phyloP scores from a whole-genome alignment of 2,888 invertebrate genomes.

The Lottia gigantea region DNA sequence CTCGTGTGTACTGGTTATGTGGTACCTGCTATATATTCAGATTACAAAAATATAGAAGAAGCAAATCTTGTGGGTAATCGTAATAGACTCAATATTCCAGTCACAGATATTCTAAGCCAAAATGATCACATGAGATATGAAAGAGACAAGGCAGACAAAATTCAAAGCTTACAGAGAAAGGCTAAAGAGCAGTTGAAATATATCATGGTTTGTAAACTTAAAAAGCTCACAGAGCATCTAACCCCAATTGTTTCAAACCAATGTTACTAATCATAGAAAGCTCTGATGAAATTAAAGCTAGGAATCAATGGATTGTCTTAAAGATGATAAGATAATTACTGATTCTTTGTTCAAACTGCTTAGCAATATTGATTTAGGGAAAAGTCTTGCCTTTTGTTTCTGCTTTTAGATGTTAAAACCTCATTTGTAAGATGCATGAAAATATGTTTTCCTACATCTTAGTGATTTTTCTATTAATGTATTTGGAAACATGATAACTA shows the following conservation, averaged over 20 bases:
- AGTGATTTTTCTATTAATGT: too few relatives aligned
- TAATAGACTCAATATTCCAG: slow-evolving; percentile 2
- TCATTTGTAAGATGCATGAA: too few relatives aligned
- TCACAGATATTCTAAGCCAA: background rate
- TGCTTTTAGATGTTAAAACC: too few relatives aligned
- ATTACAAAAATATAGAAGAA: slow-evolving; percentile 18
- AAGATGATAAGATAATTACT: too few relatives aligned
- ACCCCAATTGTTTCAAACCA: background rate
- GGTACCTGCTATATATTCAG: slow-evolving; percentile 43
- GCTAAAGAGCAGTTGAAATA: slow-evolving; percentile 36
- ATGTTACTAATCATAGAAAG: background rate
- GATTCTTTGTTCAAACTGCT: too few relatives aligned
- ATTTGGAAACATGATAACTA: too few relatives aligned
- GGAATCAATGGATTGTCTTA: too few relatives aligned
- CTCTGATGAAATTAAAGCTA: too few relatives aligned
- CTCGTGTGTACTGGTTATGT: slow-evolving; percentile 52
- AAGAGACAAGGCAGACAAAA: slow-evolving; percentile 17
- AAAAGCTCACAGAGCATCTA: background rate
- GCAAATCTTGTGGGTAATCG: slow-evolving; percentile 3
- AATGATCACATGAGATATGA: background rate
- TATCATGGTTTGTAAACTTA: slow-evolving; percentile 29
- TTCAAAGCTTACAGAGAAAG: slow-evolving; percentile 36
- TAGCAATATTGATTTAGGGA: too few relatives aligned
- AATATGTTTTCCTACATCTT: too few relatives aligned
- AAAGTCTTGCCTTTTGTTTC: too few relatives aligned